These are phyloP conservation scores for Pseudochaenichthys georgianus DNA, from an alignment of 2,797 vertebrate species.

Conservation along the genomic window DNA sequence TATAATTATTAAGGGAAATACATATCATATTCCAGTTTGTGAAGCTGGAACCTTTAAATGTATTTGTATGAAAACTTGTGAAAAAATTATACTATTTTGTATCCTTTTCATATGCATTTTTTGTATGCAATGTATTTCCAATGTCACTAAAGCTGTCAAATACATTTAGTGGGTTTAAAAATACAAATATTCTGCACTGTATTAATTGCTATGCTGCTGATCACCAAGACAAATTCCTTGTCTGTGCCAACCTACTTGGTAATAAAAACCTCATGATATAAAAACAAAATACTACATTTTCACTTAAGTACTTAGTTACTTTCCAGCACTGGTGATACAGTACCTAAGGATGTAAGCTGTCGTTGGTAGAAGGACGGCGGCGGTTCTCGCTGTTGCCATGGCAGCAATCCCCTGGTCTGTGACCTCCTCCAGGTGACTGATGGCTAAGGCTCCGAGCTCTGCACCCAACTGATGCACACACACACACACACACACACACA, in stretches of 20 bases:
- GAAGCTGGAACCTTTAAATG: background rate
- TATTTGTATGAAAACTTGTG: background rate
- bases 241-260: no score
- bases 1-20: background rate
- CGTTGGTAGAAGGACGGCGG: conserved; percentile 93
- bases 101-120: no score
- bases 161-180: background rate
- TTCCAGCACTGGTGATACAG: background rate
- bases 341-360: conserved; percentile 98
- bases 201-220: no score
- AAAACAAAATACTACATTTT: background rate
- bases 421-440: conserved; percentile 97
- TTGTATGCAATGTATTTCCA: background rate
- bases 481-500: background rate
- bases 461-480: conserved; percentile 77
- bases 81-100: no score
- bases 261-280: no score
- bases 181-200: background rate
- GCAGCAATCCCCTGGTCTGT: conserved; percentile 92
- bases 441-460: conserved; percentile 87
- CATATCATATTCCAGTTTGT: background rate
- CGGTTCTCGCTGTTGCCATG: conserved; percentile 87
- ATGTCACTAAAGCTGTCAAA: background rate
- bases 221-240: no score
- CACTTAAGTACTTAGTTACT: background rate